Percentiles rank a stretch among this genome's conserved stretches.
These are phyloP conservation scores for Galleria mellonella DNA, from an alignment of 1,140 invertebrate genomes.

Conservation along the genomic window DNA sequence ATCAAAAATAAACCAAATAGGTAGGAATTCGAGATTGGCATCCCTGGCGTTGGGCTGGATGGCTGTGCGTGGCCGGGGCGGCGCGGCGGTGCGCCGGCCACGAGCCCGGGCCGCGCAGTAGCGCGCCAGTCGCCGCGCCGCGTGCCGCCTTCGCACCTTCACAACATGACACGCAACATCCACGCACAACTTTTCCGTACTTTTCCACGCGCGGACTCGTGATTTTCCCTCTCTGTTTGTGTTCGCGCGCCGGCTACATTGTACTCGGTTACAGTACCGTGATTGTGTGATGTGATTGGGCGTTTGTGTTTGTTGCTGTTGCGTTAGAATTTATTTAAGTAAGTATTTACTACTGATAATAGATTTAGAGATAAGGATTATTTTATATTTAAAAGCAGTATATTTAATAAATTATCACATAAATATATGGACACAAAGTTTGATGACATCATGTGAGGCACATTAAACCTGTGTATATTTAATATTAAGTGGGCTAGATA, in stretches of 20 bases:
- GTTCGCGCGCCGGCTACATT: neutral
- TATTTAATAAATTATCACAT: too few relatives aligned
- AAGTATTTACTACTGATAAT: too few relatives aligned
- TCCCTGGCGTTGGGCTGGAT: slow-evolving; percentile 2
- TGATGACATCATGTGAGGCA: too few relatives aligned
- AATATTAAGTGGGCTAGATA: too few relatives aligned
- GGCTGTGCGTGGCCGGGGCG: slow-evolving; percentile 8
- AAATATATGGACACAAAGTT: too few relatives aligned
- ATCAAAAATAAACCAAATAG: too few relatives aligned
- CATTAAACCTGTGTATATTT: too few relatives aligned
- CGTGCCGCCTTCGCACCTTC: slow-evolving; percentile 12
- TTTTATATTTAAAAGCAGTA: too few relatives aligned
- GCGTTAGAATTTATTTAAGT: neutral
- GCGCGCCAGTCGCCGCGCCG: slow-evolving; percentile 16
- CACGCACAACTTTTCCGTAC: slow-evolving; percentile 21
- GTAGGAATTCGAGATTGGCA: neutral
- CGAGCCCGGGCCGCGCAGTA: slow-evolving; percentile 16
- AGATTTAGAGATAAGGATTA: too few relatives aligned
- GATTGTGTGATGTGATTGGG: slow-evolving; percentile 5
- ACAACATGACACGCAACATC: neutral
- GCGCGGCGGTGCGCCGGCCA: slow-evolving; percentile 1
- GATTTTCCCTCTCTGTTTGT: slow-evolving; percentile 9
- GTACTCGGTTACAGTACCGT: neutral
- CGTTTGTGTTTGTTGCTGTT: slow-evolving; percentile 5
- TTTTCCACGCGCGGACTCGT: slow-evolving; percentile 14